Evolutionary conservation across 64 coral and sea anemone species (phyloP).

Genomic region (Montipora sp.): DNA sequence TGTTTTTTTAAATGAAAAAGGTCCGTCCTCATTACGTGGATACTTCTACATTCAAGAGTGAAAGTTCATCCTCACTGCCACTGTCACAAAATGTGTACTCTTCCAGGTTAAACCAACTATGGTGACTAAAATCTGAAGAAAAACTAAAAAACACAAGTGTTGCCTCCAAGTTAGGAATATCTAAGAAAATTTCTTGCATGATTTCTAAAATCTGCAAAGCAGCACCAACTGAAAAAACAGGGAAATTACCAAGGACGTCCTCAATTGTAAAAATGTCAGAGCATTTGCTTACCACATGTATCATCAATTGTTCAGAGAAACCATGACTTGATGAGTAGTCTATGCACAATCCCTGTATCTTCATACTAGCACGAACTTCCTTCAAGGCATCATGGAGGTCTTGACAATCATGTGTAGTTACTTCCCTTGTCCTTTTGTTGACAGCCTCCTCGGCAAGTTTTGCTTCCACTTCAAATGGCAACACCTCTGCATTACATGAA

Average conservation of each 20-base stretch:
- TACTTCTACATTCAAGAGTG: neutral
- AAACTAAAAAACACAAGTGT: conserved; percentile 7
- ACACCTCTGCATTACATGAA: neutral
- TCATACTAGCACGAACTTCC: conserved; percentile 13
- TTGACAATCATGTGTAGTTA: neutral
- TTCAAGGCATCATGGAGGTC: conserved; percentile 37
- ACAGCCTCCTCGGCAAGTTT: neutral
- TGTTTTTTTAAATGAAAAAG: neutral
- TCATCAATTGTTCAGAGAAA: conserved; percentile 49
- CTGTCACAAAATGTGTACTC: conserved; percentile 24
- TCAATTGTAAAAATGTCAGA: conserved; percentile 3
- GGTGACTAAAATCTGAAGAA: neutral
- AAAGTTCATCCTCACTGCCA: neutral
- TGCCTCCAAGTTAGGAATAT: conserved; percentile 68
- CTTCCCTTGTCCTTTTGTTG: neutral
- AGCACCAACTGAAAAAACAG: conserved; percentile 6
- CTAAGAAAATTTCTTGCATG: conserved; percentile 62
- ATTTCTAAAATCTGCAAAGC: conserved; percentile 37
- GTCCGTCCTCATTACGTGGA: no score
- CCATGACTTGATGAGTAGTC: conserved; percentile 30
- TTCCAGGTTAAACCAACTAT: neutral
- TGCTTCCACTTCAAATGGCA: conserved; percentile 21
- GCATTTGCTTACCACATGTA: neutral
- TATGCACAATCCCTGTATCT: neutral
- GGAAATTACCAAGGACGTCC: neutral